Base-by-base conservation (phyloP, 2,113 vertebrate species). In the Bostrychus sinensis region DNA sequence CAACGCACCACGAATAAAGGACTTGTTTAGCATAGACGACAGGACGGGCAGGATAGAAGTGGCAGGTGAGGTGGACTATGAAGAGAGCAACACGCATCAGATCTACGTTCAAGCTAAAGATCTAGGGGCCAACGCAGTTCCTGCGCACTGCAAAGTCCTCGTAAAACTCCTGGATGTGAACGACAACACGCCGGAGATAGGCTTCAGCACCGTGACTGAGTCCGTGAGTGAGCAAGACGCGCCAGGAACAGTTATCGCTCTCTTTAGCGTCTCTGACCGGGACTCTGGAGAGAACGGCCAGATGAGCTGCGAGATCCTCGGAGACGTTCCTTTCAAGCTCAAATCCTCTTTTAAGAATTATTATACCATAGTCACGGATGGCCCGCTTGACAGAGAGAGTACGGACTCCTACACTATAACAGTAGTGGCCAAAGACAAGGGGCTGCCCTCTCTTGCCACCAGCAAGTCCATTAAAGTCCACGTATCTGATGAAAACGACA, bases 31-130 rank as follows among this genome's bases (percentile, higher is more conserved):
- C 79, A 88, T 94, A 32, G 92, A 93, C 54, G 93, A 94, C 51
- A 91, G 95, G 53, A 98, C 94, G 0, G 97, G 97, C 16, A 88
- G 95, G 23, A 92, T 98, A 63, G 95, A 97, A 88, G 94, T 98
- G 75, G 90, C 90, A 36, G 96, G 97, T 0, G 94, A 95, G 82
- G 91, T 98, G 82, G 96, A 99, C 93, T 99, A 94, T 11, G 97
- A 98, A 78, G 95, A 98, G 89, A 96, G 95, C 88, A 92, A 79
- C 38, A 93, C 95, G 58, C 93, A 98, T 81, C 96, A 99, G 82
- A 94, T 99, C 51, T 96, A 97, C 46, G 94, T 99, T 5, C 96
- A 99, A 83, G 96, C 96, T 56, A 96, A 96, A 76, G 96, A 98
- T 80, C 88, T 98, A 85, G 97, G 97, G 38, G 94, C 96, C 2